phyloP scores from a whole-genome alignment of 2,113 vertebrate species.

The Lontra canadensis region DNA sequence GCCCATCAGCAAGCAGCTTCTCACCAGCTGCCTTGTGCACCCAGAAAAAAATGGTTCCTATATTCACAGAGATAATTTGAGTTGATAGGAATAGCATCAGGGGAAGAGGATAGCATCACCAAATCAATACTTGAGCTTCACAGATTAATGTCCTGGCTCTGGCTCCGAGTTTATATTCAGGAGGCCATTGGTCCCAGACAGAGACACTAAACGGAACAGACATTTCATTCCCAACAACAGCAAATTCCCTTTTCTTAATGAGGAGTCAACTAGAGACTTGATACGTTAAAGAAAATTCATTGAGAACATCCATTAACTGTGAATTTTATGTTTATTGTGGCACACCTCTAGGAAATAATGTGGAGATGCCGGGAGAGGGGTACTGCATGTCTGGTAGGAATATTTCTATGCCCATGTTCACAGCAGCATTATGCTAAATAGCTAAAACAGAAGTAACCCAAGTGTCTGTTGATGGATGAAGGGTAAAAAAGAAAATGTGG shows the following conservation, averaged over 20 bases:
- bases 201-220: conserved; percentile 58
- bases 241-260: conserved; percentile 51
- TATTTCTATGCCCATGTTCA: neutral
- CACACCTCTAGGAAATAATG: neutral
- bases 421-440: neutral
- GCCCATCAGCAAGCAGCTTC: neutral
- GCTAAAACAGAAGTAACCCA: neutral
- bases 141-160: conserved; percentile 50
- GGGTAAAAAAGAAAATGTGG: neutral
- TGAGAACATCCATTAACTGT: neutral
- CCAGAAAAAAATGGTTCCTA: neutral
- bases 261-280: conserved; percentile 9
- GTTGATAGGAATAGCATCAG: conserved; percentile 48
- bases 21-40: neutral
- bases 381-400: neutral
- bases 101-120: conserved; percentile 11
- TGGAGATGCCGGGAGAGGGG: no score
- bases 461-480: neutral
- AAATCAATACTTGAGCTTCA: conserved; percentile 48
- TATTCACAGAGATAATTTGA: conserved; percentile 47
- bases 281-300: conserved; percentile 23
- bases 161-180: conserved; percentile 47
- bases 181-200: neutral
- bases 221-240: conserved; percentile 39
- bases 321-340: conserved; percentile 16